phyloP scores from a whole-genome alignment of 2,113 vertebrate species.

The Leucosticte australis region DNA sequence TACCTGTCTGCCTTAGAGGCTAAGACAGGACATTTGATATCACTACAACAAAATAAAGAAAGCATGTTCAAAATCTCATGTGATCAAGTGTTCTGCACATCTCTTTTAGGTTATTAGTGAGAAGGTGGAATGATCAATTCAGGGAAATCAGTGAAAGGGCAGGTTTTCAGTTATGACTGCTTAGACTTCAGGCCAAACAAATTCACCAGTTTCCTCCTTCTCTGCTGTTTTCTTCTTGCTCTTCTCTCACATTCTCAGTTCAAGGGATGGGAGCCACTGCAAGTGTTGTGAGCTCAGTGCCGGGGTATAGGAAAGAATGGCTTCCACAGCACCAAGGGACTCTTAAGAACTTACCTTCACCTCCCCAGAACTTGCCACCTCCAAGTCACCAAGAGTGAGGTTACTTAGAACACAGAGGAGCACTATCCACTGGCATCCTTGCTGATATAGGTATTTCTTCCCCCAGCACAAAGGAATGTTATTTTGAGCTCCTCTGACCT shows the following conservation, averaged over 20 bases:
- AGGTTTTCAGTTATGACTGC: not conserved
- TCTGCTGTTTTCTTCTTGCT: not conserved
- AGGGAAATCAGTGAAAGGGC: not conserved
- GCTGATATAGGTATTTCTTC: not conserved
- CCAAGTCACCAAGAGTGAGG: not conserved
- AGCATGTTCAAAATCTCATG: not conserved
- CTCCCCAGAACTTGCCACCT: not conserved
- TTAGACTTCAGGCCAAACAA: not conserved
- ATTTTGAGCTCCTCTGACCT: not conserved
- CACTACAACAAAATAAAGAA: not conserved
- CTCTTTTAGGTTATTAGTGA: not conserved
- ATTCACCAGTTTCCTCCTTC: not conserved
- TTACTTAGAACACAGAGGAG: not conserved
- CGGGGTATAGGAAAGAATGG: fast-evolving
- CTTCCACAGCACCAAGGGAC: not conserved
- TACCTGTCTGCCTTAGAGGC: not conserved
- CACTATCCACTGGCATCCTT: not conserved
- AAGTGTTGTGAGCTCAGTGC: not conserved
- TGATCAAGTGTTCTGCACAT: not conserved
- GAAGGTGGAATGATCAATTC: not conserved
- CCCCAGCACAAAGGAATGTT: not conserved
- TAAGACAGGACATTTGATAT: not conserved
- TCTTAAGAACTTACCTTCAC: not conserved
- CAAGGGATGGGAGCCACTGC: not conserved
- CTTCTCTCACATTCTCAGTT: not conserved